These are phyloP conservation scores for Anableps anableps DNA, from an alignment of 2,797 vertebrate species.

Conservation along the genomic window DNA sequence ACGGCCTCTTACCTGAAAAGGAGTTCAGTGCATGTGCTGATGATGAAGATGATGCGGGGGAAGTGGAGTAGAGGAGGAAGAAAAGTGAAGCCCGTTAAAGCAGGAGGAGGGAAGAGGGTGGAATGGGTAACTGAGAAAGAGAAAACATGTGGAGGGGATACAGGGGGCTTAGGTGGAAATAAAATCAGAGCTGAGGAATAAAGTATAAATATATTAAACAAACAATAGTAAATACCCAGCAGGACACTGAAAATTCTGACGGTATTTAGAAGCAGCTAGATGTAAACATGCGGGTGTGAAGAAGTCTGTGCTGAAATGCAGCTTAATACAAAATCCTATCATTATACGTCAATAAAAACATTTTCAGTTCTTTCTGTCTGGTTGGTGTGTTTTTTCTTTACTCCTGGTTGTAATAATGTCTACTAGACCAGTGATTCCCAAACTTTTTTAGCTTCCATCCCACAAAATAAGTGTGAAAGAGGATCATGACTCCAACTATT, in stretches of 20 bases:
- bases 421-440: background rate
- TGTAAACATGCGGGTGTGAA: constrained; percentile 14
- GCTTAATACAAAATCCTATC: constrained; percentile 23
- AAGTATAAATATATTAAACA: constrained; percentile 14
- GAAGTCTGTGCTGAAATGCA: constrained; percentile 24
- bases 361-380: constrained; percentile 3
- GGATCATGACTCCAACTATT: background rate
- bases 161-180: background rate
- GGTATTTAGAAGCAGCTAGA: constrained; percentile 32
- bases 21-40: constrained; percentile 77
- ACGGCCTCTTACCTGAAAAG: constrained; percentile 91
- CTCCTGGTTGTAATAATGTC: background rate
- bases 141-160: background rate
- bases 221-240: constrained; percentile 3
- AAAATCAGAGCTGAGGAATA: background rate
- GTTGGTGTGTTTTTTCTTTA: background rate
- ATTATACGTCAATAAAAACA: constrained; percentile 38
- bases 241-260: constrained; percentile 5
- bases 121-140: background rate
- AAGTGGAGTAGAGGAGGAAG: constrained; percentile 74
- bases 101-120: background rate
- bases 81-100: background rate
- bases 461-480: background rate
- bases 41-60: constrained; percentile 76
- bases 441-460: background rate